Percentiles rank a stretch among this genome's conserved stretches.
Evolutionary conservation across 2,888 invertebrate species (phyloP).

Genomic region (Phengaris arion): DNA sequence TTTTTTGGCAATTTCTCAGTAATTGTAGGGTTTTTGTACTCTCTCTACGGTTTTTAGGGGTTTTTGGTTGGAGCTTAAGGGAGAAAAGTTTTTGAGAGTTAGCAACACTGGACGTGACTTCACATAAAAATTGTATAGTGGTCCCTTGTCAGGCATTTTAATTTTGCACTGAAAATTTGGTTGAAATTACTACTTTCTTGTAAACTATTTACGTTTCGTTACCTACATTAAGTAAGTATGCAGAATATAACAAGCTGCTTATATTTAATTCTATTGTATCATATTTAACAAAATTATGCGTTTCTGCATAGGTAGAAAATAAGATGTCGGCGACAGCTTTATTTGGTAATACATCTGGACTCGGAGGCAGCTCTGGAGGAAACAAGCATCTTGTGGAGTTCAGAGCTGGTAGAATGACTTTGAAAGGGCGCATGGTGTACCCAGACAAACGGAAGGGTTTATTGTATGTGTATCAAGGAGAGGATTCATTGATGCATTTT

Average conservation of each 20-base stretch:
- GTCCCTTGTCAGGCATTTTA: neutral
- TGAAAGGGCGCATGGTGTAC: slow-evolving; percentile 95
- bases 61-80: too few relatives aligned
- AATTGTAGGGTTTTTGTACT: too few relatives aligned
- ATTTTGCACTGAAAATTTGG: neutral
- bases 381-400: slow-evolving; percentile 96
- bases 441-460: slow-evolving; percentile 97
- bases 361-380: slow-evolving; percentile 89
- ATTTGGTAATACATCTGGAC: slow-evolving; percentile 86
- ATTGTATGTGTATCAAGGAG: slow-evolving; percentile 96
- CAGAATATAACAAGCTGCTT: neutral
- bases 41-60: too few relatives aligned
- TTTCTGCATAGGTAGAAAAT: neutral
- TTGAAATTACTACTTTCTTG: neutral
- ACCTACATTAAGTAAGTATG: neutral
- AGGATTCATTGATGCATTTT: slow-evolving; percentile 98
- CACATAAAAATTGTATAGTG: neutral
- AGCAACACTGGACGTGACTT: neutral
- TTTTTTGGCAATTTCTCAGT: too few relatives aligned
- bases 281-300: neutral
- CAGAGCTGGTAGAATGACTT: slow-evolving; percentile 96
- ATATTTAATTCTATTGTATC: neutral
- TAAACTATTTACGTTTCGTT: neutral
- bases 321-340: slow-evolving; percentile 84
- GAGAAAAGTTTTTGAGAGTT: too few relatives aligned